Percentiles rank a stretch among this genome's conserved stretches.
Conservation (phyloP, 1,140 invertebrate genomes). For the Littorina saxatilis region DNA sequence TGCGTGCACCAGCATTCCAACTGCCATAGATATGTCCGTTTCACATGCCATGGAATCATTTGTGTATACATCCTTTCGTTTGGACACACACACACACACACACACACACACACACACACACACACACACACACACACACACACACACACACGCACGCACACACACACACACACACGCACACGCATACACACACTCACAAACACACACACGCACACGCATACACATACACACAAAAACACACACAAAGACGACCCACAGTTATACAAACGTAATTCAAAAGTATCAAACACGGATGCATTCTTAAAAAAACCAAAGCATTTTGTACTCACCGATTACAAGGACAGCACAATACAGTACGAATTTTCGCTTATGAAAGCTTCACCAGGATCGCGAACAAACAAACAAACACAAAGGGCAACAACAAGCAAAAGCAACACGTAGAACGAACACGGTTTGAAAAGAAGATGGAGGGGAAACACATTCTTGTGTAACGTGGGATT, state of each 20-base stretch:
- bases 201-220: constrained; percentile 24
- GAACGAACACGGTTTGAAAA: too few relatives aligned
- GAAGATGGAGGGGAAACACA: too few relatives aligned
- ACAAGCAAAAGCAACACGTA: too few relatives aligned
- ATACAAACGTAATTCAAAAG: background rate
- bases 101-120: background rate
- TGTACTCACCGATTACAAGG: too few relatives aligned
- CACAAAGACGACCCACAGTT: background rate
- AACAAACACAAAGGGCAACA: too few relatives aligned
- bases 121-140: constrained; percentile 23
- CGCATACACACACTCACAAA: constrained; percentile 1
- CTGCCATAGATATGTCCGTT: too few relatives aligned
- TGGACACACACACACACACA: background rate
- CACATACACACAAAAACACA: constrained; percentile 17
- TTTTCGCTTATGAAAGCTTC: too few relatives aligned
- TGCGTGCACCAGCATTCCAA: too few relatives aligned
- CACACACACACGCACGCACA: constrained; percentile 10
- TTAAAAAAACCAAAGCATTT: too few relatives aligned
- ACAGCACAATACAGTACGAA: background rate
- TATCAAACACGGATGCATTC: background rate
- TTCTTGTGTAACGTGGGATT: background rate
- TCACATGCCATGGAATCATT: background rate
- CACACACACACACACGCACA: constrained; percentile 4
- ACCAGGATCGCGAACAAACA: too few relatives aligned
- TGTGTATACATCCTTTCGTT: too few relatives aligned